These are phyloP conservation scores for Panthera leo DNA, from an alignment of 2,113 vertebrate genomes.

Conservation along the genomic window DNA sequence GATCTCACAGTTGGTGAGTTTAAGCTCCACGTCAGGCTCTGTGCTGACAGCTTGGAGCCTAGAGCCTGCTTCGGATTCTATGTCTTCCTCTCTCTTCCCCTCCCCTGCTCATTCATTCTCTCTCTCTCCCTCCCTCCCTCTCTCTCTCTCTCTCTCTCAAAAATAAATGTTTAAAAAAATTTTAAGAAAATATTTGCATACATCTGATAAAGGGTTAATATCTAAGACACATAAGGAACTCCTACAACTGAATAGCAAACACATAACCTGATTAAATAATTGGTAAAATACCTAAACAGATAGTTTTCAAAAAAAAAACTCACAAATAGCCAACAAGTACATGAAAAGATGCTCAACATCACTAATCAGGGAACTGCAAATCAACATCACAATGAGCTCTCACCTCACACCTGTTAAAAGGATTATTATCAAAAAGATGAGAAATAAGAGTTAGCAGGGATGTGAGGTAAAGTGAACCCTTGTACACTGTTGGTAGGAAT, in stretches of 20 bases:
- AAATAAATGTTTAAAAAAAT: no score
- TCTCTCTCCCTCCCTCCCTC: no score
- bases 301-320: neutral
- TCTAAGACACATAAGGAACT: neutral
- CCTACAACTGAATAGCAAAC: neutral
- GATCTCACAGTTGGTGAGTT: no score
- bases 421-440: neutral
- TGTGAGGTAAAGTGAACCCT: neutral
- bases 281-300: neutral
- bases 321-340: neutral
- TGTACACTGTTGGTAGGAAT: neutral
- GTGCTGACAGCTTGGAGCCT: no score
- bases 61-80: no score
- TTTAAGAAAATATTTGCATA: neutral
- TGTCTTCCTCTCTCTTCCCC: no score
- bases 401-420: neutral
- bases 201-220: neutral
- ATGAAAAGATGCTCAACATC: neutral
- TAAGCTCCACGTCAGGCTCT: no score
- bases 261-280: neutral
- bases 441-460: neutral
- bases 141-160: no score
- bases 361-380: neutral
- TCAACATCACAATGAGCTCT: neutral
- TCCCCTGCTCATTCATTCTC: no score